Evolutionary conservation across 2,797 vertebrate species (phyloP).

Genomic region (Pelochelys cantorii): DNA sequence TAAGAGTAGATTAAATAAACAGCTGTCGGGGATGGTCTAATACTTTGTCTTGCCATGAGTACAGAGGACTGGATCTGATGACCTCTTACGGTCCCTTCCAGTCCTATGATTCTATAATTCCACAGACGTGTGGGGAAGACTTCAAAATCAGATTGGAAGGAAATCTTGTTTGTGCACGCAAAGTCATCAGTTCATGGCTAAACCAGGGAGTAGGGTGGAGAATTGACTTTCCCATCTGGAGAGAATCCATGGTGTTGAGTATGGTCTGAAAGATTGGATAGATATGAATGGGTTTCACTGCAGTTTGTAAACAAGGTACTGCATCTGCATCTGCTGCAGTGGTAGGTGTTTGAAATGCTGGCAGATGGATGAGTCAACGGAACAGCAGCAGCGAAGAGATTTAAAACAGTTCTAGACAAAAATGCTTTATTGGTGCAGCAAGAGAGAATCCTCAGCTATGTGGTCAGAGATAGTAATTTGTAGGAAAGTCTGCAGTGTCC

Average conservation of each 20-base stretch:
- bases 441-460: neutral
- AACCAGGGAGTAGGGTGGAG: neutral
- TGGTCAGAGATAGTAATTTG: neutral
- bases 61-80: too few species aligned
- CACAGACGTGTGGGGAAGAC: neutral
- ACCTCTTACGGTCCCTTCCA: too few species aligned
- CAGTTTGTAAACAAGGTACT: neutral
- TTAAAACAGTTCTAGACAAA: neutral
- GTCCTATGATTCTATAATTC: neutral
- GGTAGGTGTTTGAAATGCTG: neutral
- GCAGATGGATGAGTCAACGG: neutral
- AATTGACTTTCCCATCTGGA: neutral
- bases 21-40: too few species aligned
- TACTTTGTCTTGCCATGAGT: too few species aligned
- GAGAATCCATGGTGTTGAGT: neutral
- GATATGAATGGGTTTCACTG: neutral
- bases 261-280: neutral
- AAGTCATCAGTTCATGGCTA: neutral
- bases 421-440: neutral
- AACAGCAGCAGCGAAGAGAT: neutral
- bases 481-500: neutral
- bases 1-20: too few species aligned
- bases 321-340: neutral
- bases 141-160: rapidly evolving
- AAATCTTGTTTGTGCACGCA: rapidly evolving